phyloP scores from a whole-genome alignment of 2,888 invertebrate species.

The Tridacna gigas region DNA sequence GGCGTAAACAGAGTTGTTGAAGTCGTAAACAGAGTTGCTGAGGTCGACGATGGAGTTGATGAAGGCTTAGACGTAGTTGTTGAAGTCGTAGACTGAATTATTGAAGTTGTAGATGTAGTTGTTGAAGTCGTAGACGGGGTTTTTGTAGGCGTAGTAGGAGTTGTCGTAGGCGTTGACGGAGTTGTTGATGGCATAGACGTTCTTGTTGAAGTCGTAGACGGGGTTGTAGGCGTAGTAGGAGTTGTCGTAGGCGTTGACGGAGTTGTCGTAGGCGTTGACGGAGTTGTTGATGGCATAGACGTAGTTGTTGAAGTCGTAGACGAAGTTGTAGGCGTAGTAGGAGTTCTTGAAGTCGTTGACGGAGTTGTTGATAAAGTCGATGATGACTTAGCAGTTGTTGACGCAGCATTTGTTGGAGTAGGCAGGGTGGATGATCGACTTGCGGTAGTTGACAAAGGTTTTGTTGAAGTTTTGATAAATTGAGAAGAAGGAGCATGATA shows the following conservation, averaged over 20 bases:
- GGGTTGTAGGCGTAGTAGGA: not conserved
- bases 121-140: not conserved
- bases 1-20: not conserved
- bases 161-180: not conserved
- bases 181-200: not conserved
- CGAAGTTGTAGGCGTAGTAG: not conserved
- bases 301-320: not conserved
- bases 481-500: not conserved
- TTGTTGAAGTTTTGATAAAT: not conserved
- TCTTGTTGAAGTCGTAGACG: constrained; percentile 2
- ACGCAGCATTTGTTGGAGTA: not conserved
- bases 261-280: not conserved
- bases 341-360: not conserved
- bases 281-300: not conserved
- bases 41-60: not conserved
- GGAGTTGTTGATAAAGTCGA: not conserved
- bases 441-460: not conserved
- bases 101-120: not conserved
- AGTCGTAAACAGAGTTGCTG: not conserved
- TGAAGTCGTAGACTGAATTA: not conserved
- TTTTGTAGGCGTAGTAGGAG: not conserved
- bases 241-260: not conserved
- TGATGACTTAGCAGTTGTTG: not conserved
- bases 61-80: not conserved
- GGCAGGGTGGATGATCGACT: not conserved